Percentiles rank a stretch among this genome's conserved stretches.
These are phyloP conservation scores for Actenoides hombroni DNA, from an alignment of 2,113 vertebrate genomes.

Conservation along the genomic window DNA sequence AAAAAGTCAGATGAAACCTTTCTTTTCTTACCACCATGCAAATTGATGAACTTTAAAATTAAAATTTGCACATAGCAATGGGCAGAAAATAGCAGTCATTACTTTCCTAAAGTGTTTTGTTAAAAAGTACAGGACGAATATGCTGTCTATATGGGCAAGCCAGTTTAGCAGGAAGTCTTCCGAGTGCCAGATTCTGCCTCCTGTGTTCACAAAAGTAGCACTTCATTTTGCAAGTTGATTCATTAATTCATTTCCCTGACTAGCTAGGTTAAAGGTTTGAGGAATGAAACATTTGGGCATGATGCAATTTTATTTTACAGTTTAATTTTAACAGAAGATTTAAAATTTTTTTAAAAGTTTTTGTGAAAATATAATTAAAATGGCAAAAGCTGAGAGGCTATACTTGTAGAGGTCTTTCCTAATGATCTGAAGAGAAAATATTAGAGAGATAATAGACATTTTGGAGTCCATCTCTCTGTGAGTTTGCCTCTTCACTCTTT, in stretches of 20 bases:
- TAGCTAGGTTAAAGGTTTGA: conserved; percentile 20
- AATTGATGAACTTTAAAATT: not conserved
- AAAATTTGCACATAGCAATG: not conserved
- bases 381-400: not conserved
- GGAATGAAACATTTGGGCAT: not conserved
- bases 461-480: not conserved
- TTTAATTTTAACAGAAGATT: not conserved
- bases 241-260: conserved; percentile 38
- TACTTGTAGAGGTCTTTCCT: not conserved
- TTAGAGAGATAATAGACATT: not conserved
- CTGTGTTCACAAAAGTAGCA: not conserved
- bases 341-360: not conserved
- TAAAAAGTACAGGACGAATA: not conserved
- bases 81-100: not conserved
- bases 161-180: conserved; percentile 52
- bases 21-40: not conserved
- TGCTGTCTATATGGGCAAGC: not conserved
- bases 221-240: conserved; percentile 18
- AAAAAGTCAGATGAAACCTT: not conserved
- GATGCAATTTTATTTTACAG: not conserved
- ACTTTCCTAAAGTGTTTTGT: not conserved
- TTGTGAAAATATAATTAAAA: not conserved
- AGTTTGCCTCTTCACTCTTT: not conserved
- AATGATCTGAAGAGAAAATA: not conserved
- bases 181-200: not conserved